A percentile compares a stretch with the other conserved stretches of the same genome.
Conservation (phyloP, 1,140 invertebrate species). For the Hylaeus anthracinus region DNA sequence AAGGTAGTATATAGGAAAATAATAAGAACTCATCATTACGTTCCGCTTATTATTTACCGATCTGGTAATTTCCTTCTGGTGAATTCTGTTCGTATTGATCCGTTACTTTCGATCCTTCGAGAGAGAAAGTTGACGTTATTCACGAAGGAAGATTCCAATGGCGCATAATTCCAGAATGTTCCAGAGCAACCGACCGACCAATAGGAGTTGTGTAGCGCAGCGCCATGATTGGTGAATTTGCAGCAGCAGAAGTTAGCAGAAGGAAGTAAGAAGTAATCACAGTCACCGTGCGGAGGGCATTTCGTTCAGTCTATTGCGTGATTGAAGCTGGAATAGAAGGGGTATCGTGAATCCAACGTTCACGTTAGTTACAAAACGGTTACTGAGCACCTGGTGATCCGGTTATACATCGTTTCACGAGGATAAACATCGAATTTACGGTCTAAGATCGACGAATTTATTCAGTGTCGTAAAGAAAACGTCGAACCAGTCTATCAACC, state of each 20-base stretch:
- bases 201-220: constrained; percentile 29
- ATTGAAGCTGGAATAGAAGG: neutral
- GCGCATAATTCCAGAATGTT: constrained; percentile 76
- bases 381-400: neutral
- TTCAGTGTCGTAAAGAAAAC: constrained; percentile 44
- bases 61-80: neutral
- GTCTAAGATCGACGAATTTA: constrained; percentile 3
- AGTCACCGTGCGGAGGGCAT: constrained; percentile 41
- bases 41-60: neutral
- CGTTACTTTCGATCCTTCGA: constrained; percentile 42
- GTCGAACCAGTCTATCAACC: constrained; percentile 55
- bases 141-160: constrained; percentile 29
- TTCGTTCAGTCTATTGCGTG: constrained; percentile 39
- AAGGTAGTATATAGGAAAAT: neutral
- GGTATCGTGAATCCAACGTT: constrained; percentile 15
- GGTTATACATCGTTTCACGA: neutral
- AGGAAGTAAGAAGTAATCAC: constrained; percentile 56
- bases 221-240: constrained; percentile 70
- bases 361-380: neutral
- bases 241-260: constrained; percentile 68
- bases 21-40: neutral
- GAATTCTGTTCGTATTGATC: constrained; percentile 7
- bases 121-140: constrained; percentile 10
- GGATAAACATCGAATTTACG: neutral
- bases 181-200: constrained; percentile 61